phyloP scores from a whole-genome alignment of 1,140 invertebrate species.

The Bombus pyrosoma region DNA sequence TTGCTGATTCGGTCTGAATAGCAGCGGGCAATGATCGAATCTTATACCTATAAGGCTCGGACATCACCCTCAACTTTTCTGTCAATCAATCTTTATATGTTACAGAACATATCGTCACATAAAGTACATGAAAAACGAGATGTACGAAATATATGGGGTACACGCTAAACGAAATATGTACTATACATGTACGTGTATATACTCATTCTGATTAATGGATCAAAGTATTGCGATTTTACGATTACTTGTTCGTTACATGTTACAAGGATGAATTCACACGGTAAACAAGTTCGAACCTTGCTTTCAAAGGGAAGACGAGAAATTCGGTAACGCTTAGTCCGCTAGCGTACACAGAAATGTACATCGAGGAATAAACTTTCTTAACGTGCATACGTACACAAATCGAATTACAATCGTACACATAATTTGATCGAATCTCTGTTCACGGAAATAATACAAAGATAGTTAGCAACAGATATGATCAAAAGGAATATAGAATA shows the following conservation, averaged over 20 bases:
- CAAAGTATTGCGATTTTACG: not conserved
- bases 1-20: not conserved
- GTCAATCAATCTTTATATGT: not conserved
- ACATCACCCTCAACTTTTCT: not conserved
- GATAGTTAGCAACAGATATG: conserved; percentile 46
- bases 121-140: not conserved
- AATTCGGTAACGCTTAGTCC: not conserved
- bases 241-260: not conserved
- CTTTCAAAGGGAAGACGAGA: not conserved
- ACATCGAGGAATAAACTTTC: not conserved
- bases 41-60: not conserved
- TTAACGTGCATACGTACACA: not conserved
- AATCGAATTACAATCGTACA: not conserved
- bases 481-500: conserved; percentile 52
- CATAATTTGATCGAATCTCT: conserved; percentile 20
- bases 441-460: conserved; percentile 34
- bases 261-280: not conserved
- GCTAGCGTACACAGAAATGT: not conserved
- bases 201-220: not conserved
- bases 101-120: not conserved
- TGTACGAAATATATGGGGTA: not conserved
- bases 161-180: not conserved
- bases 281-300: not conserved
- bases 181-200: not conserved
- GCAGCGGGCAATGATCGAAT: not conserved